Evolutionary conservation across 1,140 invertebrate species (phyloP).

Genomic region (Drosophila paulistorum): DNA sequence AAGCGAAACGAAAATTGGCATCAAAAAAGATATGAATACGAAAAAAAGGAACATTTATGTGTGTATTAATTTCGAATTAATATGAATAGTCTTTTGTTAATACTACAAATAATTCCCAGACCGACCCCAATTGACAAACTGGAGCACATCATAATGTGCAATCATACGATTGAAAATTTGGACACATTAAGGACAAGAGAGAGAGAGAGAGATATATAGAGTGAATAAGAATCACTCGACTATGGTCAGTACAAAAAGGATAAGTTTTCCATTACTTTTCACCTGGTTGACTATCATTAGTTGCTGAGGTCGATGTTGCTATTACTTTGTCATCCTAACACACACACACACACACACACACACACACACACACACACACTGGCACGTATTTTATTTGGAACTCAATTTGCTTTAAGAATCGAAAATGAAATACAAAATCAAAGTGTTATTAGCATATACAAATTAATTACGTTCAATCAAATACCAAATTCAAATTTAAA

Average conservation of each 20-base stretch:
- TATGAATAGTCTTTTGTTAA: constrained; percentile 29
- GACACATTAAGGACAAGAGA: background rate
- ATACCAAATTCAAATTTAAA: constrained; percentile 51
- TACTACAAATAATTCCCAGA: constrained; percentile 3
- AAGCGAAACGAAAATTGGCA: constrained; percentile 69
- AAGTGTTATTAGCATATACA: constrained; percentile 66
- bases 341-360: constrained; percentile 17
- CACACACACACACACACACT: constrained; percentile 8
- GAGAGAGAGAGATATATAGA: background rate
- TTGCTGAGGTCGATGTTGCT: constrained; percentile 5
- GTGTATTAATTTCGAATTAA: constrained; percentile 61
- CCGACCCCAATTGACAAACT: constrained; percentile 18
- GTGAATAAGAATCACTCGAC: background rate
- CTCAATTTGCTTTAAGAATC: constrained; percentile 15
- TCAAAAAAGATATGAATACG: constrained; percentile 72
- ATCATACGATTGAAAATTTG: background rate
- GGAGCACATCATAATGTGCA: background rate
- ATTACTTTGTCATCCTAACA: background rate
- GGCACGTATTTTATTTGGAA: background rate
- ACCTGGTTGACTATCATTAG: constrained; percentile 17
- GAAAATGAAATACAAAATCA: constrained; percentile 33
- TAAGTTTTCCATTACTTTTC: background rate
- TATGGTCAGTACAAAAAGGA: too few species aligned
- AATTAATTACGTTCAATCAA: constrained; percentile 67
- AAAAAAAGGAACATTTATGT: constrained; percentile 66